Evolutionary conservation across 2,113 vertebrate genomes (phyloP).

Genomic region (Erythrocercus mccallii): DNA sequence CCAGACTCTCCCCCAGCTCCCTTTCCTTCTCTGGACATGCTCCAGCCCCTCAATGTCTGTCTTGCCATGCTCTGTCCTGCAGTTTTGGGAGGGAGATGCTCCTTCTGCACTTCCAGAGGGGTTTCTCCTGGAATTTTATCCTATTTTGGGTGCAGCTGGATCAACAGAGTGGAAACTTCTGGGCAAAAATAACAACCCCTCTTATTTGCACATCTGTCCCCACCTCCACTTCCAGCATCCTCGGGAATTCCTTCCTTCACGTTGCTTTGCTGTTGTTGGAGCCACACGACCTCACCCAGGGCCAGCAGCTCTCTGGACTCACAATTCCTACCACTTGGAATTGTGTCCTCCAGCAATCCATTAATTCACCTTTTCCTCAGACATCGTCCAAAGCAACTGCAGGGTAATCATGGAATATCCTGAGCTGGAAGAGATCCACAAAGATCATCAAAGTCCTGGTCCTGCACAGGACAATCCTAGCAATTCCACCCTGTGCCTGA

Average conservation of each 20-base stretch:
- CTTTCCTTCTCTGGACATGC: accelerated
- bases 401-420: not conserved
- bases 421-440: not conserved
- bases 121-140: not conserved
- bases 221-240: not conserved
- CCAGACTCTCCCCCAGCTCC: accelerated
- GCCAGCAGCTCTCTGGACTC: not conserved
- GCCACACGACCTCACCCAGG: not conserved
- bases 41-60: not conserved
- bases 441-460: not conserved
- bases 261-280: not conserved
- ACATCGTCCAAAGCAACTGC: not conserved
- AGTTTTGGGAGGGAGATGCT: not conserved
- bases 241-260: not conserved
- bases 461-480: not conserved
- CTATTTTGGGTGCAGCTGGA: not conserved
- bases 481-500: not conserved
- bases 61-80: not conserved
- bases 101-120: not conserved
- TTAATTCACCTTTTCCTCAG: not conserved
- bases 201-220: not conserved
- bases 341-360: not conserved
- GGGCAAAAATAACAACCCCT: not conserved
- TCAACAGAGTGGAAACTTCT: not conserved
- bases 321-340: not conserved